Evolutionary conservation across 2,797 vertebrate genomes (phyloP).

Genomic region (Gambelia wislizenii): DNA sequence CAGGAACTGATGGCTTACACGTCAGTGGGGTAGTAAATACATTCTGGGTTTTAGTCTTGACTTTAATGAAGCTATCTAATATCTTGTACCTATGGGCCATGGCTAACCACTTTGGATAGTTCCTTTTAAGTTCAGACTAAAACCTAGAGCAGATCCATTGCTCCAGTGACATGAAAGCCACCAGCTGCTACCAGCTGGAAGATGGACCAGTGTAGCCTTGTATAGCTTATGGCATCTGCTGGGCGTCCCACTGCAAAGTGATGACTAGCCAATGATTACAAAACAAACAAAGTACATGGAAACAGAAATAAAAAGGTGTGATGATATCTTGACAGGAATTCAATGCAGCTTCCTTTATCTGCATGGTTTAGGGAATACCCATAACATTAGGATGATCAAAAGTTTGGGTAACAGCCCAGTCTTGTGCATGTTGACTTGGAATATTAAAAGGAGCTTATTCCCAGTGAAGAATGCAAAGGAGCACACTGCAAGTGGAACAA

Average conservation of each 20-base stretch:
- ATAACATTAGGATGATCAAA: not conserved
- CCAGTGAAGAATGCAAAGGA: not conserved
- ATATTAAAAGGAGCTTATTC: constrained; percentile 1
- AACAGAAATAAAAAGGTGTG: not conserved
- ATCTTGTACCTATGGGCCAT: too few species aligned
- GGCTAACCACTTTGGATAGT: too few species aligned
- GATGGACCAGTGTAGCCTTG: not conserved
- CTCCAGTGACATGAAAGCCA: not conserved
- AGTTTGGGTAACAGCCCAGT: not conserved
- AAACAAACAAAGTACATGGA: not conserved
- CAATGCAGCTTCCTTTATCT: not conserved
- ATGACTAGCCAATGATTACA: not conserved
- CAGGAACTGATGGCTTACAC: too few species aligned
- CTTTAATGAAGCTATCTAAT: too few species aligned
- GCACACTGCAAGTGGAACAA: not conserved
- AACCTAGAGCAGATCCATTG: too few species aligned
- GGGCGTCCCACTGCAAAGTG: not conserved
- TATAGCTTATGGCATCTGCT: not conserved
- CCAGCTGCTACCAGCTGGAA: not conserved
- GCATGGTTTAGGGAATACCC: not conserved
- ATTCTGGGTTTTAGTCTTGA: too few species aligned
- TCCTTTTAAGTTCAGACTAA: too few species aligned
- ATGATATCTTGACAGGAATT: not conserved
- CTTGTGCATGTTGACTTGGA: not conserved
- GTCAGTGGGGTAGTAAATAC: too few species aligned